These are phyloP conservation scores for Pteropus rufus DNA, from an alignment of 2,797 vertebrate species.

Conservation along the genomic window DNA sequence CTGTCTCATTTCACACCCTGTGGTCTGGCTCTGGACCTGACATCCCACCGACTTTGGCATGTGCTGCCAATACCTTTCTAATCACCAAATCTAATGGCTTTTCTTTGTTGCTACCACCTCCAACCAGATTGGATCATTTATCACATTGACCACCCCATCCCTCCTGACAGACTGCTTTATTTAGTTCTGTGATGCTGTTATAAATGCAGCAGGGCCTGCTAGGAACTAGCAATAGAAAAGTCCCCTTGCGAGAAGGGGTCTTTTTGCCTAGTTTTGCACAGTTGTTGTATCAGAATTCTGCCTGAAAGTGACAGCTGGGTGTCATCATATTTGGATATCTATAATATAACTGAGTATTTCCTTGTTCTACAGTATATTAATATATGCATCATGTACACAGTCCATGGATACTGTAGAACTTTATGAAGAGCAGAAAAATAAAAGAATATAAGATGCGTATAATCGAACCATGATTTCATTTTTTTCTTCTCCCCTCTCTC, in stretches of 20 bases:
- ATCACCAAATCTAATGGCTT: constrained; percentile 27
- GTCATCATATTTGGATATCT: neutral
- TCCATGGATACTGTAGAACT: neutral
- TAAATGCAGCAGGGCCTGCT: neutral
- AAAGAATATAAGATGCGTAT: neutral
- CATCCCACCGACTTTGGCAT: neutral
- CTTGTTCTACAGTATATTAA: neutral
- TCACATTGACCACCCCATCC: neutral
- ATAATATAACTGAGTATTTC: neutral
- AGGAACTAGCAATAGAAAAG: neutral
- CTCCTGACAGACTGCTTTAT: neutral
- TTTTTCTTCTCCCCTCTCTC: neutral
- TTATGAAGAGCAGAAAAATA: neutral
- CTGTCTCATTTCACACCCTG: constrained; percentile 37
- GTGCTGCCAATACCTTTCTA: neutral
- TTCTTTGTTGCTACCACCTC: neutral
- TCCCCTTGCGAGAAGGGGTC: neutral
- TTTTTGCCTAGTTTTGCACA: neutral
- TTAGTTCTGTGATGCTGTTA: neutral
- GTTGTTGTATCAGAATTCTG: neutral
- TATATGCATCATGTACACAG: neutral
- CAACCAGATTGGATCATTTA: neutral
- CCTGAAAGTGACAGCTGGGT: neutral
- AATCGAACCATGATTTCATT: neutral
- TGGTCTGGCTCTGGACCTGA: neutral